These are phyloP conservation scores for Plutomurus gul DNA, from an alignment of 1,140 invertebrate species.

Conservation along the genomic window DNA sequence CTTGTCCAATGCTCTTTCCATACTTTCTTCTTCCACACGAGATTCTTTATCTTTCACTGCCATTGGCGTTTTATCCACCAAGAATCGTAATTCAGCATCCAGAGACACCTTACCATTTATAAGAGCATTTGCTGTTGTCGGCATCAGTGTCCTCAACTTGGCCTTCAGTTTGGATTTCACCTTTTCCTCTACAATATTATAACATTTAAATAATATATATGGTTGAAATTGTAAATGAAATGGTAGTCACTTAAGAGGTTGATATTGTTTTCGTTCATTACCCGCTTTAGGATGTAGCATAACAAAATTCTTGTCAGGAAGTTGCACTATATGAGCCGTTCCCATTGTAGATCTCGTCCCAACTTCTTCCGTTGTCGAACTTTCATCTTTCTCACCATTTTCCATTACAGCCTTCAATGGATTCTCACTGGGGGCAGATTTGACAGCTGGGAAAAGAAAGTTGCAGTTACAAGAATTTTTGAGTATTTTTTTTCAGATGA, in stretches of 20 bases:
- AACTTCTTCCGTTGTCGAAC: neutral
- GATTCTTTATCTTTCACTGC: neutral
- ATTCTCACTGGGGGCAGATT: neutral
- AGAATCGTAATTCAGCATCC: slow-evolving; percentile 32
- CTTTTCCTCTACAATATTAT: neutral
- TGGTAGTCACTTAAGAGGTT: no score
- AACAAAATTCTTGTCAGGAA: neutral
- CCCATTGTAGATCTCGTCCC: neutral
- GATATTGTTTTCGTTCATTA: neutral
- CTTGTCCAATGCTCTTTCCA: no score
- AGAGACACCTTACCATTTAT: slow-evolving; percentile 38
- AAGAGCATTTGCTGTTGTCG: slow-evolving; percentile 28
- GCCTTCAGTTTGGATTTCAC: slow-evolving; percentile 13
- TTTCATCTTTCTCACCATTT: neutral
- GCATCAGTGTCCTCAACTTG: neutral
- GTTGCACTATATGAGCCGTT: neutral
- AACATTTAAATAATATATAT: neutral
- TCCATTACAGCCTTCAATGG: neutral
- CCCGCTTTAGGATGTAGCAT: neutral
- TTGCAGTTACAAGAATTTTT: neutral
- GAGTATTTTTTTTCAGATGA: neutral
- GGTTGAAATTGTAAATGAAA: neutral
- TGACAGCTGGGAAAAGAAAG: neutral
- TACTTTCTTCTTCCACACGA: neutral
- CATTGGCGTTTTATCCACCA: slow-evolving; percentile 25